Percentiles rank a stretch among this genome's conserved stretches.
Evolutionary conservation across 2,113 vertebrate genomes (phyloP).

Genomic region (Chrysemys picta): DNA sequence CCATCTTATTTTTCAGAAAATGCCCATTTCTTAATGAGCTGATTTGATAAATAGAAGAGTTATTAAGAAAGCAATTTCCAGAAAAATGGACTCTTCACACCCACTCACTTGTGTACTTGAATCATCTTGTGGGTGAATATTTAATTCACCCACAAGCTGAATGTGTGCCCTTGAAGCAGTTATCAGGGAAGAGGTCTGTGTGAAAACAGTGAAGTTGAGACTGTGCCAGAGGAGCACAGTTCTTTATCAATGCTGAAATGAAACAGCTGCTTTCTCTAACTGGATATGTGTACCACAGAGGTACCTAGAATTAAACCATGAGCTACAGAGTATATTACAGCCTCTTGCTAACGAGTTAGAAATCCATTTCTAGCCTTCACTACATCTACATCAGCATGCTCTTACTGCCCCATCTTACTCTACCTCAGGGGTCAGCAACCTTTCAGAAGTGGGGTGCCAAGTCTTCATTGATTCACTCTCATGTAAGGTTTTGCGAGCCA

Average conservation of each 20-base stretch:
- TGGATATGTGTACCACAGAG: fast-evolving
- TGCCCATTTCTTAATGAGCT: background rate
- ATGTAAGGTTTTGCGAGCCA: too few species aligned
- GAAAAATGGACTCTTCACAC: background rate
- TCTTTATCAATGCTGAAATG: conserved; percentile 14
- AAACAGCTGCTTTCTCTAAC: conserved; percentile 28
- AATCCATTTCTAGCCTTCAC: background rate
- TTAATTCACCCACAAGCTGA: background rate
- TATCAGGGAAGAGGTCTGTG: fast-evolving
- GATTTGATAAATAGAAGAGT: background rate
- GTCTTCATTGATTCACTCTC: too few species aligned
- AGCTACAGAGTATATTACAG: background rate
- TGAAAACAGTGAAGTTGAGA: background rate
- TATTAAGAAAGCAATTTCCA: background rate
- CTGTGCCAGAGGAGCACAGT: background rate
- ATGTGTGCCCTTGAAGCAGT: background rate
- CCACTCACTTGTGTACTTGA: background rate
- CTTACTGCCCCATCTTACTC: background rate
- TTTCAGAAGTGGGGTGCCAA: too few species aligned
- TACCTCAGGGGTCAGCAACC: too few species aligned
- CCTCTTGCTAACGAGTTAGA: conserved; percentile 9
- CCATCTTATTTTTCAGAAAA: background rate
- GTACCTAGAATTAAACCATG: background rate
- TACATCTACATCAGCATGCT: background rate
- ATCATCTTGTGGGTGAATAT: background rate